Conservation (phyloP, 2,888 invertebrate species). For the Rhimphoctona megacephalus region DNA sequence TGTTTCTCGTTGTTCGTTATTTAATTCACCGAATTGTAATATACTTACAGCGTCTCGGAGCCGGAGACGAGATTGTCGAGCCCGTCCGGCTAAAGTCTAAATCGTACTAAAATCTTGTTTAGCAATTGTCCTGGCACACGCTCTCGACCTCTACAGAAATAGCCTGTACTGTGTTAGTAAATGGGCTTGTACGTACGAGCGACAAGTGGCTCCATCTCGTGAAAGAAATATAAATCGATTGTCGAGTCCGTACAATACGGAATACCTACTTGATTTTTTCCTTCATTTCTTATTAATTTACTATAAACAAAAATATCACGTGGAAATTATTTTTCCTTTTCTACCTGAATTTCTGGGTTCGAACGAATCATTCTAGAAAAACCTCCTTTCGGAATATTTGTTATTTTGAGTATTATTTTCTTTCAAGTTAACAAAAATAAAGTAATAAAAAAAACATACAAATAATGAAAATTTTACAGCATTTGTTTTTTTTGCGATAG, state of each 20-base stretch:
- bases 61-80: conserved; percentile 68
- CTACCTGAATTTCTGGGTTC: too few relatives aligned
- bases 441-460: not conserved
- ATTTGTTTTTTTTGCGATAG: not conserved
- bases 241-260: not conserved
- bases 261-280: conserved; percentile 6
- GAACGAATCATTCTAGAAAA: too few relatives aligned
- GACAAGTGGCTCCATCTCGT: conserved; percentile 60
- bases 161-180: conserved; percentile 57
- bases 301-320: not conserved
- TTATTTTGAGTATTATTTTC: too few relatives aligned
- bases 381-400: too few relatives aligned
- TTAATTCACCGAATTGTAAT: conserved; percentile 41
- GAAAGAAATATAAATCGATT: conserved; percentile 12
- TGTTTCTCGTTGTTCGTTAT: conserved; percentile 8
- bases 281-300: not conserved
- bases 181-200: conserved; percentile 34
- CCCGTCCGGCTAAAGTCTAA: conserved; percentile 73
- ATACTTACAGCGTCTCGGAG: conserved; percentile 68
- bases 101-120: conserved; percentile 75
- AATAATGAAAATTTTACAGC: too few relatives aligned
- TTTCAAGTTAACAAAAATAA: not conserved
- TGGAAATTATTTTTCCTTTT: not conserved
- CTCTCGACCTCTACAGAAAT: conserved; percentile 75
- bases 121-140: conserved; percentile 72